Evolutionary conservation across 1,140 invertebrate genomes (phyloP), one percentile per base, ranked within the genome.

Genomic region (Cydia strobilella): DNA sequence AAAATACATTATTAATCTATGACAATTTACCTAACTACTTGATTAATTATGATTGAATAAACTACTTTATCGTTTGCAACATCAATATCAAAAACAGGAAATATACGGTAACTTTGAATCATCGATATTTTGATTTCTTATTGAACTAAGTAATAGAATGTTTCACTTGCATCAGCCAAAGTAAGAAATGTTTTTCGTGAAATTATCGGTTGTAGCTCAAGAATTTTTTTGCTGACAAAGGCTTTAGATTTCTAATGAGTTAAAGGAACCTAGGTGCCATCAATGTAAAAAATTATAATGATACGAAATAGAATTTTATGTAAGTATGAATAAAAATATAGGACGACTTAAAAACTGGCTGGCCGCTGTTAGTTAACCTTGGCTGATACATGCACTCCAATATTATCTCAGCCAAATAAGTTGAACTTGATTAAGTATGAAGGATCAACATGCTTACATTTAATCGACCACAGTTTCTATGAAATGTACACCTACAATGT

Each of bases 11-110:
- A 25, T 27, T 39, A 69, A 35, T 35, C 65, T 69, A 69, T 69
- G 65, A 35, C 15, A 35, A 31, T 42, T 59, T 59, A 23, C 12
- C 20, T 59, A 59, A n/a, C 54, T 59, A 59, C 15, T 20, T 35
- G n/a, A 69, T 69, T 35, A 69, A 35, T 69, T 1, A 66, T 35
- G 63, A 69, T 35, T 69, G 15, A 18, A 18, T 35, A 35, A 18
- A 69, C 10, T 69, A 69, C 65, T 20, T 18, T 35, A 35, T 69
- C 65, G n/a, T 31, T 35, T 35, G 13, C 27, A 69, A 69, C 65
- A 35, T 69, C 31, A 31, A 69, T 35, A 18, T 35, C 20, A 65
- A 65, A 65, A 65, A 65, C 54, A 23, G 54, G 54, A 59, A 59
- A 59, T 59, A 59, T 51, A 51, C 18, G 48, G 6, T 51, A n/a